phyloP scores from a whole-genome alignment of 2,888 invertebrate species.

The Byasa hedistus region DNA sequence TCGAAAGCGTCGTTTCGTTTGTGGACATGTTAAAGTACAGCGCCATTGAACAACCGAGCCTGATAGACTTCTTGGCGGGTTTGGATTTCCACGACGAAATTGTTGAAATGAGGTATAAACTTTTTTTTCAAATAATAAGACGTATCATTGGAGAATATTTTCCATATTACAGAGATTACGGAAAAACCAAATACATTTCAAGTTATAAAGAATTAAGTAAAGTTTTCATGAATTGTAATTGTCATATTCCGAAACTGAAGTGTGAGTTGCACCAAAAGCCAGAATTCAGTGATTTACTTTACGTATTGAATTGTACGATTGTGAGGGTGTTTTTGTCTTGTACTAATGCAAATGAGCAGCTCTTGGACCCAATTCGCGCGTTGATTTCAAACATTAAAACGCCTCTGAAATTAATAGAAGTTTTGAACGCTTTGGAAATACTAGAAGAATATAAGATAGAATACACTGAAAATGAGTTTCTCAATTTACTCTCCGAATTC shows the following conservation, averaged over 20 bases:
- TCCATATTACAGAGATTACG: constrained; percentile 2
- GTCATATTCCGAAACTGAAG: not conserved
- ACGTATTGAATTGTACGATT: constrained; percentile 14
- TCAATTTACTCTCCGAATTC: constrained; percentile 3
- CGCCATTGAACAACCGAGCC: not conserved
- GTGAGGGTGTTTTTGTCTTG: constrained; percentile 13
- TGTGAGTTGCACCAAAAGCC: constrained; percentile 1
- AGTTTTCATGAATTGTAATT: constrained; percentile 1
- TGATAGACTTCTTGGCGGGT: constrained; percentile 15
- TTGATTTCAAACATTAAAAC: not conserved
- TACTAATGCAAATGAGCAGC: not conserved
- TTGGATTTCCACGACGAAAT: constrained; percentile 17
- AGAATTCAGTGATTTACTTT: constrained; percentile 15
- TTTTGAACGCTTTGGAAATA: constrained; percentile 6
- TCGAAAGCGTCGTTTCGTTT: not conserved
- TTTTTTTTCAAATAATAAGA: constrained; percentile 19
- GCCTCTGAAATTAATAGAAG: constrained; percentile 2
- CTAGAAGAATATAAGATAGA: constrained; percentile 10
- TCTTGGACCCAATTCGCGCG: not conserved
- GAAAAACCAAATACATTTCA: not conserved
- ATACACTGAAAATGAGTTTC: constrained; percentile 9
- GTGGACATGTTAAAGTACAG: constrained; percentile 10
- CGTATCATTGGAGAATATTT: constrained; percentile 8
- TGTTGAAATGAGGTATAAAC: constrained; percentile 16
- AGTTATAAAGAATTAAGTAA: not conserved